phyloP scores from a whole-genome alignment of 1,140 invertebrate species.

The Nephila pilipes region DNA sequence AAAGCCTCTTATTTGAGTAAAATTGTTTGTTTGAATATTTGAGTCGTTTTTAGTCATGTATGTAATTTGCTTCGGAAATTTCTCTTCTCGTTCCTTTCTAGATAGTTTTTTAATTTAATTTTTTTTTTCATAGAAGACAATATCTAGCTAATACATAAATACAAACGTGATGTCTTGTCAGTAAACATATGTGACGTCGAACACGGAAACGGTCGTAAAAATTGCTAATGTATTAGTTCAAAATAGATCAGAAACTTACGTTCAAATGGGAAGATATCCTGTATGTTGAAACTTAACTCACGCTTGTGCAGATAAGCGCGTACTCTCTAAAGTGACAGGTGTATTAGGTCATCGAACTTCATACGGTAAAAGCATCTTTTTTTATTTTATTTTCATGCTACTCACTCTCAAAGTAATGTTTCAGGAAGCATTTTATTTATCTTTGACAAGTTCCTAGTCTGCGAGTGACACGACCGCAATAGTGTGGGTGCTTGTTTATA shows the following conservation, averaged over 20 bases:
- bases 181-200: not conserved
- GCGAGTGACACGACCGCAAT: not conserved
- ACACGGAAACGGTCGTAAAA: not conserved
- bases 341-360: constrained; percentile 19
- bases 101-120: too few relatives aligned
- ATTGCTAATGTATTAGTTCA: not conserved
- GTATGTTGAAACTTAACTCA: not conserved
- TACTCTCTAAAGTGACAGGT: not conserved
- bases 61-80: too few relatives aligned
- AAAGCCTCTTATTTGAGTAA: too few relatives aligned
- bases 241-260: not conserved
- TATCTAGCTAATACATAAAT: too few relatives aligned
- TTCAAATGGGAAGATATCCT: not conserved
- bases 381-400: not conserved
- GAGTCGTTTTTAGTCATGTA: too few relatives aligned
- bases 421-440: constrained; percentile 39
- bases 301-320: not conserved
- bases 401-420: not conserved
- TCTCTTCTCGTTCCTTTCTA: too few relatives aligned
- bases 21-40: too few relatives aligned
- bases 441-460: constrained; percentile 9
- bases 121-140: too few relatives aligned
- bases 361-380: not conserved
- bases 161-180: too few relatives aligned
- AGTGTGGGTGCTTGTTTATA: constrained; percentile 17